Evolutionary conservation across 2,797 vertebrate species (phyloP).

Genomic region (Aselliscus stoliczkanus): DNA sequence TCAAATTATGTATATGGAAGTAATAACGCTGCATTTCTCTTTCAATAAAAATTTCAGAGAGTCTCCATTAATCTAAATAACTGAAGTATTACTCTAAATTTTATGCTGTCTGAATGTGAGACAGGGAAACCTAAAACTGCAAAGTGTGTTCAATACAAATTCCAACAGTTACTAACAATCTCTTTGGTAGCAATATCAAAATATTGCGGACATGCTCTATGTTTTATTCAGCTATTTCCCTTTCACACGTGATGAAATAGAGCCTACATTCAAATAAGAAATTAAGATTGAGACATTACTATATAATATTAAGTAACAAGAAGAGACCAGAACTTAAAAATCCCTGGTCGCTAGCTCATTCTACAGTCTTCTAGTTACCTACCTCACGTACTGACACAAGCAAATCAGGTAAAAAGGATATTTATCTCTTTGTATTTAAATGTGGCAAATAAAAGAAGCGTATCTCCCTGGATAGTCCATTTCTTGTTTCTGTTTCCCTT

Average conservation of each 20-base stretch:
- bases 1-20: conserved; percentile 61
- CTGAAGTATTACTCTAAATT: conserved; percentile 22
- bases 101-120: neutral
- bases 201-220: neutral
- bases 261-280: neutral
- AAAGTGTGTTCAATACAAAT: neutral
- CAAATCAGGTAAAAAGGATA: neutral
- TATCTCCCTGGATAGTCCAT: neutral
- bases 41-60: conserved; percentile 52
- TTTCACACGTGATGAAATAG: conserved; percentile 4
- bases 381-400: neutral
- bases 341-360: neutral
- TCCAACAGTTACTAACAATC: neutral
- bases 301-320: neutral
- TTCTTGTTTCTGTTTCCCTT: neutral
- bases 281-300: neutral
- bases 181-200: neutral
- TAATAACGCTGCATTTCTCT: conserved; percentile 65
- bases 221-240: neutral
- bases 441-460: neutral
- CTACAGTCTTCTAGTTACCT: neutral
- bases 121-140: neutral
- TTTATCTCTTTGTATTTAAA: neutral
- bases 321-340: neutral
- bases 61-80: conserved; percentile 34